Base-by-base conservation (phyloP, 2,113 vertebrate species). In the Hystrix cristata region DNA sequence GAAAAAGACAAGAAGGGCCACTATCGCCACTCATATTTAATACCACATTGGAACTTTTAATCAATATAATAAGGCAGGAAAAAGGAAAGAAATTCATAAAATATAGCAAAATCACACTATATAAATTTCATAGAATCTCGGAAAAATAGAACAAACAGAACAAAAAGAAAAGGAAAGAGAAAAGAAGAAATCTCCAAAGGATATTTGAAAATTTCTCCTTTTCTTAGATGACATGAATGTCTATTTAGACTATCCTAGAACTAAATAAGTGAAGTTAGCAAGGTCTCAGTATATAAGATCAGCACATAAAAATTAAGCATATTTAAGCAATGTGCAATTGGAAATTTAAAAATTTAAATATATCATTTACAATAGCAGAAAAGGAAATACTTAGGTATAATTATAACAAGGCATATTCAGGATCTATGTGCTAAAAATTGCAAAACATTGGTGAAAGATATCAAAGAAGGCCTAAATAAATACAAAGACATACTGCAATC, bases 211-310 rank as follows among this genome's bases (percentile, higher is more conserved):
- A 74, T 48, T 76, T 91, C 34, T 81, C 43, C 7, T 81, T 57
- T 76, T 88, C 19, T 46, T 31, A 48, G 51, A 81, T 76, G 29
- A 86, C 23, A 87, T 67, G 15, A 87, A 78, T 43, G 11, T 57
- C 76, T 82, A 76, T 53, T 90, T 89, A 69, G 57, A 94, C 76
- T 86, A 80, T 60, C 69, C n/a, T 80, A 92, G 67, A 67, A 86
- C 14, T 38, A 55, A 78, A 38, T 88, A 92, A 82, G 31, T 60
- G 11, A 76, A 7, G 76, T 89, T 74, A 78, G 43, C 10, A 69
- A 76, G 46, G 31, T 57, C 23, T 83, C 21, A 25, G 14, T n/a
- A 88, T 51, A 48, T 34, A 92, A 92, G 25, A 9, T 57, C 38
- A 48, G 57, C 51, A 71, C 23, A 51, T 8, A 18, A 93, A 93